Evolutionary conservation across 2,113 vertebrate genomes (phyloP).

Genomic region (Pelmatolapia mariae): DNA sequence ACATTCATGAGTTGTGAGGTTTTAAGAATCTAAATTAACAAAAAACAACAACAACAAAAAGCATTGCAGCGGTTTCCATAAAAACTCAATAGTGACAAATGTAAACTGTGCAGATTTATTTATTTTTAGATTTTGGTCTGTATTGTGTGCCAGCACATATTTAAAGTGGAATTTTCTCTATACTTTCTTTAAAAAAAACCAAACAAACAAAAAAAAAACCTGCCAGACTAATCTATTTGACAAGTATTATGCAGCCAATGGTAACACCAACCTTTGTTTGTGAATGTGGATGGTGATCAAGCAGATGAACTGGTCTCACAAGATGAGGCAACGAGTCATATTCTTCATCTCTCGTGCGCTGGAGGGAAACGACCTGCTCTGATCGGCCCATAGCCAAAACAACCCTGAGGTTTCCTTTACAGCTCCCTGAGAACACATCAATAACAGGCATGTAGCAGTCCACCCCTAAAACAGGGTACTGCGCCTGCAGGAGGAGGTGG

Average conservation of each 20-base stretch:
- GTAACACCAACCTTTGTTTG: slow-evolving; percentile 49
- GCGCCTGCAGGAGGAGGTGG: slow-evolving; percentile 83
- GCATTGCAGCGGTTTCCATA: background rate
- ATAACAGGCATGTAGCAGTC: slow-evolving; percentile 85
- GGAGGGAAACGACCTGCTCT: slow-evolving; percentile 81
- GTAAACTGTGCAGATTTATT: background rate
- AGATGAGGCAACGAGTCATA: slow-evolving; percentile 10
- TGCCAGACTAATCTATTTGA: background rate
- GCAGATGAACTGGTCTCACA: slow-evolving; percentile 72
- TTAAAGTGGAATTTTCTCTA: background rate
- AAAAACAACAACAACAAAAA: background rate
- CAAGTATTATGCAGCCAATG: background rate
- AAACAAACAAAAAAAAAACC: background rate
- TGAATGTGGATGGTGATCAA: slow-evolving; percentile 68
- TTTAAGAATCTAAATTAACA: background rate
- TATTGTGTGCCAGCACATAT: background rate
- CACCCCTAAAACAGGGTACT: slow-evolving; percentile 89
- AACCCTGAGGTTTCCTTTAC: slow-evolving; percentile 81
- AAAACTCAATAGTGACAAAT: background rate
- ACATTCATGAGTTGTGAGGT: background rate
- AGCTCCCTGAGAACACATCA: slow-evolving; percentile 82
- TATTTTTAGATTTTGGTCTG: too few relatives aligned
- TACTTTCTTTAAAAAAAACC: background rate
- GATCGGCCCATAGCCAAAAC: slow-evolving; percentile 86
- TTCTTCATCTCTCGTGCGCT: slow-evolving; percentile 78